Evolutionary conservation across 1,140 invertebrate species (phyloP), one percentile per base, ranked within the genome.

Genomic region (Telenomus remus): DNA sequence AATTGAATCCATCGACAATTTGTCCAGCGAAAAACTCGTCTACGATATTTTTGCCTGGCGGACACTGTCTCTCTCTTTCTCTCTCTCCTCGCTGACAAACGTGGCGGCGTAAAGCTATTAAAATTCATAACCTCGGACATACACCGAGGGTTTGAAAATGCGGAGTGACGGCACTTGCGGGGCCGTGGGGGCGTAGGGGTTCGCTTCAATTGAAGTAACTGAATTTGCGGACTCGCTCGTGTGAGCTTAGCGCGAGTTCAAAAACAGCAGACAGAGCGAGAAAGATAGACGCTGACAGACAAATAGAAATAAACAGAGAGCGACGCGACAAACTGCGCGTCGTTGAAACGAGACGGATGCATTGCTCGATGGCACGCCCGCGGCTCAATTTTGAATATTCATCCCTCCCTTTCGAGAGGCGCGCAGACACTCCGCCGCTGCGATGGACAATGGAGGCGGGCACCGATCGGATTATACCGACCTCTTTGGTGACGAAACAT

Each of bases 81-180:
- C 33, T 51, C 43, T 37, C 35, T 43, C 27, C 27, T 65, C 61
- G n/a, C 66, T 68, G 63, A 72, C 60, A 75, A 76, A 78, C 80
- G 80, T 83, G 76, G 80, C 81, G 82, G 82, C 82, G 80, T 88
- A 88, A 87, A 87, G 86, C 85, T 86, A 87, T 88, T 87, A 88
- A 88, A 88, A 88, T 88, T 88, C 86, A 88, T 88, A 87, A 88
- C 86, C 81, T 85, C 84, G 85, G 86, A 88, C 86, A 85, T 84
- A 85, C 81, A 84, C 81, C 80, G 83, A 82, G 83, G 81, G 84
- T 82, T 85, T 84, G 73, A 85, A 85, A 86, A 85, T 81, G 81
- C 74, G 78, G 76, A 84, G 84, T 79, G 80, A 76, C 47, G 46
- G 47, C 56, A 53, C 43, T 33, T 42, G 44, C 37, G 60, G 69